phyloP scores from a whole-genome alignment of 2,797 vertebrate genomes.

The Ctenopoma multispine region DNA sequence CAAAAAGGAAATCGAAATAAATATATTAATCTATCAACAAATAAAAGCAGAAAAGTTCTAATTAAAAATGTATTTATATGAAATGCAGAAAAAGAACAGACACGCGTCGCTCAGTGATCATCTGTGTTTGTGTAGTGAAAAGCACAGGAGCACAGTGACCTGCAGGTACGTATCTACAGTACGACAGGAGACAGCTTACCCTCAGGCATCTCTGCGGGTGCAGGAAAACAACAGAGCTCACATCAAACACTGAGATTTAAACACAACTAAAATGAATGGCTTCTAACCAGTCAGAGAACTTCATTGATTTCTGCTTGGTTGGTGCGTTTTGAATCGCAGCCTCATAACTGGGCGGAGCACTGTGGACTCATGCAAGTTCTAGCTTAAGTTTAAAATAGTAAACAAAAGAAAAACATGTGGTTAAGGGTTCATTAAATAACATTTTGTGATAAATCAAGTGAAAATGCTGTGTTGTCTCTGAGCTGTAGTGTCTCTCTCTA shows the following conservation, averaged over 20 bases:
- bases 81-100: no score
- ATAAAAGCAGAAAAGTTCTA: not conserved
- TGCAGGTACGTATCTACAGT: not conserved
- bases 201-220: conserved; percentile 23
- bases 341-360: no score
- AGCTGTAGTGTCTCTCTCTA: no score
- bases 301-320: no score
- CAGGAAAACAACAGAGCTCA: conserved; percentile 17
- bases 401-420: no score
- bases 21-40: not conserved
- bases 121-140: not conserved
- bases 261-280: not conserved
- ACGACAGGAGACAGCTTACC: conserved; percentile 41
- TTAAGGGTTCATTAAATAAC: no score
- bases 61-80: not conserved
- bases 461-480: no score
- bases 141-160: not conserved
- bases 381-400: no score
- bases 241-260: conserved; percentile 6
- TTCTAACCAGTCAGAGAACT: no score
- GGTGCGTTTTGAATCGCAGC: no score
- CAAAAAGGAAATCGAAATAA: not conserved
- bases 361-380: no score
- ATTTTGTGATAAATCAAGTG: no score
- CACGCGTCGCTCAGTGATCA: not conserved